Conservation (phyloP, 2,888 invertebrate genomes). For the Clanis bilineata region DNA sequence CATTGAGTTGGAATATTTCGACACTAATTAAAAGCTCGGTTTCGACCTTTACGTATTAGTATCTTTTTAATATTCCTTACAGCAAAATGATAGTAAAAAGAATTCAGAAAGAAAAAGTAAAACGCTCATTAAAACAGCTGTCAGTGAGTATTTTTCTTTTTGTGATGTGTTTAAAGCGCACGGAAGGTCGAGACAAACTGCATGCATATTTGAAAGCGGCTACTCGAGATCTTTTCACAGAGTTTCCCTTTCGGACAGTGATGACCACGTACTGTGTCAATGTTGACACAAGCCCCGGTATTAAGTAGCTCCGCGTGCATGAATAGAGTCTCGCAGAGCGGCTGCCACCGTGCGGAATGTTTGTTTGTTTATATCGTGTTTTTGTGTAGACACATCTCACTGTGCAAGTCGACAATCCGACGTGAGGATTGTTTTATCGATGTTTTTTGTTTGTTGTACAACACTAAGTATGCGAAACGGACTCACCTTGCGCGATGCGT, state of each 20-base stretch:
- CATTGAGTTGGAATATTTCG: neutral
- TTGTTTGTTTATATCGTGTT: constrained; percentile 54
- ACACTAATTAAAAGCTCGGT: neutral
- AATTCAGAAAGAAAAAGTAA: neutral
- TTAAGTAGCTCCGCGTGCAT: constrained; percentile 74
- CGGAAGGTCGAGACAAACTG: constrained; percentile 18
- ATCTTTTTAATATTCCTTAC: neutral
- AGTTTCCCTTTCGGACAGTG: constrained; percentile 62
- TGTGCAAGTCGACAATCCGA: neutral
- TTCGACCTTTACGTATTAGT: no score
- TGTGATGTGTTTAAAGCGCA: constrained; percentile 7
- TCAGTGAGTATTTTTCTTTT: neutral
- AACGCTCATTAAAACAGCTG: constrained; percentile 1
- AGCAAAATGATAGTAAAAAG: neutral
- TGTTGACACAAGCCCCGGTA: constrained; percentile 67
- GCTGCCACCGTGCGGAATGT: constrained; percentile 43
- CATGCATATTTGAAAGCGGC: constrained; percentile 53
- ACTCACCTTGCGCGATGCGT: constrained; percentile 97
- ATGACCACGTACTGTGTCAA: constrained; percentile 74
- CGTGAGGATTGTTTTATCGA: neutral
- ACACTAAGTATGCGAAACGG: constrained; percentile 9
- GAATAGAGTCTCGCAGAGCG: constrained; percentile 61
- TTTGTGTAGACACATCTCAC: constrained; percentile 22
- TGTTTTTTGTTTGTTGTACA: constrained; percentile 7
- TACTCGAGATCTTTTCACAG: constrained; percentile 46